Evolutionary conservation across 1,140 invertebrate species (phyloP), one percentile per base, ranked within the genome.

Genomic region (Drosophila gunungcola): DNA sequence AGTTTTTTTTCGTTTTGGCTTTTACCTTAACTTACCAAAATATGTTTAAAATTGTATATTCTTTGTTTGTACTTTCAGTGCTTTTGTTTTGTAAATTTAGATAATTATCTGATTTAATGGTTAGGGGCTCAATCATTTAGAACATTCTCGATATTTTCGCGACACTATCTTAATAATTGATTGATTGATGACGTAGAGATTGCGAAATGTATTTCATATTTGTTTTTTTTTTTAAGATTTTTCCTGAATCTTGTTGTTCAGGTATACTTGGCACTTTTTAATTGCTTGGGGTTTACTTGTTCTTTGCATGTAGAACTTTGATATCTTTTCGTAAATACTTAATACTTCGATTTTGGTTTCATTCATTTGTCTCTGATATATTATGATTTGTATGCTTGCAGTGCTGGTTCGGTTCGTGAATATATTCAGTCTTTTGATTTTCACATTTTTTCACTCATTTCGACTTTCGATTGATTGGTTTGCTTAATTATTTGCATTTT

Each of bases 11-110:
- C 13, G 69, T 45, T 48, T 52, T 58, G 58, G 25, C 13, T 73
- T 68, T 63, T 39, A 69, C 67, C 83, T 88, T 86, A 88, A 86
- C 83, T 86, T 86, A 86, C 83, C 83, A 88, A 86, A 88, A 56
- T 64, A 78, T 82, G 41, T 55, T 45, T 41, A 69, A 55, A 46
- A 27, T 61, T 55, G 41, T 25, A 52, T 77, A 58, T 45, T 3
- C 41, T 76, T 65, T 58, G 21, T 49, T 65, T 61, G 72, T 48
- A 64, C 42, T 80, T 36, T 57, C 46, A 53, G 52, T 32, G 58
- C 58, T 77, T 75, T 82, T 51, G 42, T 49, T 78, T 77, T 52
- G 42, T 67, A 46, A 74, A 38, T 67, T 67, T 51, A 16, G 45
- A 61, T 61, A 21, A 32, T n/a, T 67, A 34, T 69, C 48, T 70